Evolutionary conservation across 2,797 vertebrate genomes (phyloP).

Genomic region (Acrocephalus scirpaceus): DNA sequence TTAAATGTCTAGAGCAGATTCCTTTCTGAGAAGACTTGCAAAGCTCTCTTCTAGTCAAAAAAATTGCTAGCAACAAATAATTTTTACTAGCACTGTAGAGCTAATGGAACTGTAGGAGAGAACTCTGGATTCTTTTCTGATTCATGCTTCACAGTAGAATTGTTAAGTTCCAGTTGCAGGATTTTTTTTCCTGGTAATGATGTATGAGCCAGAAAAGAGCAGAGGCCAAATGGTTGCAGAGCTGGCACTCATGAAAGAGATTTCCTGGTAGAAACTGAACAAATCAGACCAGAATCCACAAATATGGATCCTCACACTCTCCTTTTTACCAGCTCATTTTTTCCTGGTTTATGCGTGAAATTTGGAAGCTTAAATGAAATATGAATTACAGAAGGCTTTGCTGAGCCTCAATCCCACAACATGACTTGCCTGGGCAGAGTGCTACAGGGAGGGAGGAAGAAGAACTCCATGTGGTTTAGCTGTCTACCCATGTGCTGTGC

Average conservation of each 20-base stretch:
- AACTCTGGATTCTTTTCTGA: constrained; percentile 43
- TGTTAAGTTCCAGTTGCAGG: constrained; percentile 42
- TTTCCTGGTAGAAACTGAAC: constrained; percentile 8
- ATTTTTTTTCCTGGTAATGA: constrained; percentile 28
- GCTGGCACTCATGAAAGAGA: background rate
- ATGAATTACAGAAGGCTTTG: accelerated
- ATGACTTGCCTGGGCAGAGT: background rate
- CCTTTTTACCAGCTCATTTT: background rate
- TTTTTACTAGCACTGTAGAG: constrained; percentile 29
- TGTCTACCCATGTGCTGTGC: background rate
- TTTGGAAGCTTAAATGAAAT: background rate
- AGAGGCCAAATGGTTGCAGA: background rate
- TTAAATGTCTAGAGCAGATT: background rate
- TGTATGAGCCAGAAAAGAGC: constrained; percentile 40
- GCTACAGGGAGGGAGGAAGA: background rate
- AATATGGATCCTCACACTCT: background rate
- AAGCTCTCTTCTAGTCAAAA: background rate
- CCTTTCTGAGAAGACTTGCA: background rate
- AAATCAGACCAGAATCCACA: background rate
- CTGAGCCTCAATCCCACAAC: background rate
- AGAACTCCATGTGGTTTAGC: background rate
- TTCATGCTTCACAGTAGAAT: constrained; percentile 49
- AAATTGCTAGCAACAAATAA: background rate
- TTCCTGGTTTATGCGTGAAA: background rate
- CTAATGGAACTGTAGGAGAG: constrained; percentile 39